phyloP scores from a whole-genome alignment of 2,888 invertebrate species.

The Glaucopsyche alexis region DNA sequence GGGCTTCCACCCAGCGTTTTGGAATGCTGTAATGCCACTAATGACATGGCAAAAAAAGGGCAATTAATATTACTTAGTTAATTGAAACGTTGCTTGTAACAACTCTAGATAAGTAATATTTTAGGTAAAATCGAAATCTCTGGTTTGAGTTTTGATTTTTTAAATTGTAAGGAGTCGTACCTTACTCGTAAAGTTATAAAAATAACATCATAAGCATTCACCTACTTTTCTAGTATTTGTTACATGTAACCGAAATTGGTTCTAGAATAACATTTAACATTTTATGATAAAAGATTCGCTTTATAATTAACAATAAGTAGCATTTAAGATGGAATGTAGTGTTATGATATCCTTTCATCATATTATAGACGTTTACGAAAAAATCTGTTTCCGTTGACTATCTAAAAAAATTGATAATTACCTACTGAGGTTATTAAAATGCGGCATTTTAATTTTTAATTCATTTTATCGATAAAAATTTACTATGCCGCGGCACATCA shows the following conservation, averaged over 20 bases:
- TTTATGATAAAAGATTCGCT: conserved; percentile 54
- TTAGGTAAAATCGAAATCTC: not conserved
- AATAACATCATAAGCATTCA: not conserved
- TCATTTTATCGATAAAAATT: conserved; percentile 8
- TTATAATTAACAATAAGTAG: conserved; percentile 58
- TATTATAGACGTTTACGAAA: conserved; percentile 21
- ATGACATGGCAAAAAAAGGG: conserved; percentile 26
- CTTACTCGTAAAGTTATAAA: not conserved
- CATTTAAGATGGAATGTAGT: conserved; percentile 58
- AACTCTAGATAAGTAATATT: not conserved
- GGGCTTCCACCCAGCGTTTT: conserved; percentile 47
- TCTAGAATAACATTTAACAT: conserved; percentile 48
- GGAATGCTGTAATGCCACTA: conserved; percentile 32
- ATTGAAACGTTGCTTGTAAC: conserved; percentile 13
- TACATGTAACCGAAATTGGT: conserved; percentile 47
- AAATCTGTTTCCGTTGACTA: conserved; percentile 23
- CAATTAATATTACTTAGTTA: not conserved
- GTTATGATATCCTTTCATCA: conserved; percentile 55
- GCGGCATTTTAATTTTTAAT: conserved; percentile 1
- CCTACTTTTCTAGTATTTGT: conserved; percentile 16
- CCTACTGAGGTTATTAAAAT: not conserved
- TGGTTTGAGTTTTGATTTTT: no score
- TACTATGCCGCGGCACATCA: not conserved
- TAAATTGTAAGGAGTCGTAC: not conserved
- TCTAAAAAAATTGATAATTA: not conserved